Evolutionary conservation across 1,140 invertebrate genomes (phyloP).

Genomic region (Scaptomyza pallida): DNA sequence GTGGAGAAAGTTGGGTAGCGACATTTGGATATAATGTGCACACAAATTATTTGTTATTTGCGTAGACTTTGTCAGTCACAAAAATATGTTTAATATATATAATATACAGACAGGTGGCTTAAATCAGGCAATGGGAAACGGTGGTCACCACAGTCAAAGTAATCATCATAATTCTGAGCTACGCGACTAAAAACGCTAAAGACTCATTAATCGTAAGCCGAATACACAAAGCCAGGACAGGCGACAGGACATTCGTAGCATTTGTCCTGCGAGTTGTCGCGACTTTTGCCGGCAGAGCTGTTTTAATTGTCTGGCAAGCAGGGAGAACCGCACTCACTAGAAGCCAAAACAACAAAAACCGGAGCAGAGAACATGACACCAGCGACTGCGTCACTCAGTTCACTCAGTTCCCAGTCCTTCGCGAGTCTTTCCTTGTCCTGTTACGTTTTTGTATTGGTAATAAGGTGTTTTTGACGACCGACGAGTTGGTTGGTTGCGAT

Average conservation of each 20-base stretch:
- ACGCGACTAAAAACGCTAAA: slow-evolving; percentile 62
- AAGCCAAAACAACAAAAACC: slow-evolving; percentile 42
- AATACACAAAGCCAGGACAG: slow-evolving; percentile 22
- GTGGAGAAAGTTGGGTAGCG: slow-evolving; percentile 17
- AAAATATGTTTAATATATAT: slow-evolving; percentile 2
- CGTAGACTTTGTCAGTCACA: slow-evolving; percentile 32
- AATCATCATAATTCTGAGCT: slow-evolving; percentile 63
- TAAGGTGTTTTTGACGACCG: slow-evolving; percentile 54
- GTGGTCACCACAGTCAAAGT: slow-evolving; percentile 31
- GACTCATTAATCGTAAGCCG: slow-evolving; percentile 71
- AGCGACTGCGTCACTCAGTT: slow-evolving; percentile 57
- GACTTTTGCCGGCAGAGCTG: slow-evolving; percentile 63
- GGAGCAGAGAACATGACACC: slow-evolving; percentile 53
- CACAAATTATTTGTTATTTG: slow-evolving; percentile 49
- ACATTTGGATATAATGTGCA: slow-evolving; percentile 26
- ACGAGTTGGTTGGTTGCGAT: slow-evolving; percentile 4
- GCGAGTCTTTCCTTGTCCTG: slow-evolving; percentile 25
- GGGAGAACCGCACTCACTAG: slow-evolving; percentile 1
- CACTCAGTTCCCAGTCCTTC: slow-evolving; percentile 1
- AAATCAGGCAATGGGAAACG: background rate
- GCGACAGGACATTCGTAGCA: slow-evolving; percentile 54
- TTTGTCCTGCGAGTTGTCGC: slow-evolving; percentile 47
- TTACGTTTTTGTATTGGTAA: slow-evolving; percentile 37
- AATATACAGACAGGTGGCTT: slow-evolving; percentile 39
- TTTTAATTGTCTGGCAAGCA: slow-evolving; percentile 69